A percentile compares a stretch with the other conserved stretches of the same genome.
Conservation (phyloP, 2,113 vertebrate species). For the Tenrec ecaudatus region DNA sequence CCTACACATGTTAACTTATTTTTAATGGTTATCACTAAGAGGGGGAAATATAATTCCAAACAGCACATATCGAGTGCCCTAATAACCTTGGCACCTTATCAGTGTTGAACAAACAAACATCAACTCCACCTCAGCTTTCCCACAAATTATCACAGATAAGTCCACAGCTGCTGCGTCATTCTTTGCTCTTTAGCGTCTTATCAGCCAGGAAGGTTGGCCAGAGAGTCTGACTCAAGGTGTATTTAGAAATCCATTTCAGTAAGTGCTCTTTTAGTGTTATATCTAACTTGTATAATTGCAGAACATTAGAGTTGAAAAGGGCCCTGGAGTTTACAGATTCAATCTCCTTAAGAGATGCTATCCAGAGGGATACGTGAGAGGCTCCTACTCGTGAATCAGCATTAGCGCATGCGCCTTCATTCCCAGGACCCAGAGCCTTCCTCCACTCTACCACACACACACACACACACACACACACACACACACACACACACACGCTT, state of each 20-base stretch:
- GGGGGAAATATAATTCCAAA: not conserved
- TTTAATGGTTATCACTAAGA: slow-evolving; percentile 25
- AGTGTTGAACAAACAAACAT: not conserved
- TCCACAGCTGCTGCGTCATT: not conserved
- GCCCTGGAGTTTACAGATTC: not conserved
- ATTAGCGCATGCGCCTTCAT: not conserved
- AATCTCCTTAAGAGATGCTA: not conserved
- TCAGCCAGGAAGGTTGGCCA: slow-evolving; percentile 11
- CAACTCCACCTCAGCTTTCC: slow-evolving; percentile 49
- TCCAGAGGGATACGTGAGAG: not conserved
- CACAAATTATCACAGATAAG: slow-evolving; percentile 65
- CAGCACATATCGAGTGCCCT: not conserved
- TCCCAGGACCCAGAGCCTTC: not conserved
- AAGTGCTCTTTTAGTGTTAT: slow-evolving; percentile 10
- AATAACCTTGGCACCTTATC: slow-evolving; percentile 45
- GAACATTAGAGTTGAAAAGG: not conserved
- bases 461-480: no score
- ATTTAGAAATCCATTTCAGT: slow-evolving; percentile 8
- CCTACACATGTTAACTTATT: not conserved
- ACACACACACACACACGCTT: no score
- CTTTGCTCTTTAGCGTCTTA: not conserved
- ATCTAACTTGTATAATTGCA: not conserved
- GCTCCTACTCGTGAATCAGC: not conserved
- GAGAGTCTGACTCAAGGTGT: slow-evolving; percentile 45
- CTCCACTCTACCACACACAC: no score